Percentiles rank a stretch among this genome's conserved stretches.
Conservation (phyloP, 2,888 invertebrate species). For the Masnerella sp. region DNA sequence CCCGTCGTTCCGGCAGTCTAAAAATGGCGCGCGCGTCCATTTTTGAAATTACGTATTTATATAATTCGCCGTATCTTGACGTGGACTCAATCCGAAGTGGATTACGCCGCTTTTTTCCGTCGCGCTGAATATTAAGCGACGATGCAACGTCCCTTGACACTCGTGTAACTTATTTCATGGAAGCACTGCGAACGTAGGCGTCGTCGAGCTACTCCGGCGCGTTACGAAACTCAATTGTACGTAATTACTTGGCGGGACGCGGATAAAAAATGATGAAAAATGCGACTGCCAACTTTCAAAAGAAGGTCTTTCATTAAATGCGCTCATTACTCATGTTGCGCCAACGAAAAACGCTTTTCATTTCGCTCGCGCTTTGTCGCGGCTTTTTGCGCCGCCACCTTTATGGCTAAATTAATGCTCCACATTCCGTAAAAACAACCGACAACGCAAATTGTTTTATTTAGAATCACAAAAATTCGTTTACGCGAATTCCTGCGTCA, state of each 20-base stretch:
- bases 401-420: constrained; percentile 25
- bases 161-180: constrained; percentile 51
- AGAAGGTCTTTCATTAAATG: constrained; percentile 51
- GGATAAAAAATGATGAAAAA: constrained; percentile 52
- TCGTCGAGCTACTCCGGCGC: constrained; percentile 46
- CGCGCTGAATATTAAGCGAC: constrained; percentile 52
- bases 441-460: constrained; percentile 8
- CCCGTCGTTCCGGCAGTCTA: no score
- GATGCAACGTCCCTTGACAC: constrained; percentile 55
- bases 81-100: constrained; percentile 29
- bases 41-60: constrained; percentile 28
- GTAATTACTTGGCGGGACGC: constrained; percentile 46
- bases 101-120: constrained; percentile 6
- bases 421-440: constrained; percentile 9
- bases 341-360: constrained; percentile 29
- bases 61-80: constrained; percentile 31
- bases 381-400: constrained; percentile 16
- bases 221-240: constrained; percentile 56
- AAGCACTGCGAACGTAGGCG: constrained; percentile 52
- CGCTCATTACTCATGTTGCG: constrained; percentile 44
- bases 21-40: neutral
- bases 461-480: constrained; percentile 8
- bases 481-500: neutral
- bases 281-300: constrained; percentile 46
- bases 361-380: constrained; percentile 17